These are phyloP conservation scores for Hippocampus kuda DNA, from an alignment of 2,797 vertebrate species.

Conservation along the genomic window DNA sequence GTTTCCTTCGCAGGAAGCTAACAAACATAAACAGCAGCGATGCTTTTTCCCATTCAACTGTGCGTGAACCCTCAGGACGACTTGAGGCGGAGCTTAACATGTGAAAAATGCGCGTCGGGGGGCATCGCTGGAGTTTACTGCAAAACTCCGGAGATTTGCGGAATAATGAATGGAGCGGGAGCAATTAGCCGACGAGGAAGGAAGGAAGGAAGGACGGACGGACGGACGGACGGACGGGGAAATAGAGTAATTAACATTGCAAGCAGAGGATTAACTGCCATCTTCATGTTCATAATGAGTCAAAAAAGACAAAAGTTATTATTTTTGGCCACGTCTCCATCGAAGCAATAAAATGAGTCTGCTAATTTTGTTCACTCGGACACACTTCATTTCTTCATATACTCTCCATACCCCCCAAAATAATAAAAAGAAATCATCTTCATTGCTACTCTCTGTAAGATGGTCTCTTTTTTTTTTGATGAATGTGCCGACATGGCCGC, in stretches of 20 bases:
- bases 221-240: neutral
- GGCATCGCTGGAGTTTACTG: too few species aligned
- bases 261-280: constrained; percentile 2
- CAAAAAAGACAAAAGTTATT: constrained; percentile 2
- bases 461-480: neutral
- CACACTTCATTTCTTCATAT: neutral
- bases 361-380: neutral
- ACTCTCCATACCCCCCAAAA: neutral
- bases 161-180: neutral
- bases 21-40: too few species aligned
- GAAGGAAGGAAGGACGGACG: neutral
- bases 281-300: neutral
- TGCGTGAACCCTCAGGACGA: too few species aligned
- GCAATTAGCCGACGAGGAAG: neutral
- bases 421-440: neutral
- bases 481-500: neutral
- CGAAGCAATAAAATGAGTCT: neutral
- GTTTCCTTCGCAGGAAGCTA: too few species aligned
- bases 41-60: too few species aligned
- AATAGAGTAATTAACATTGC: neutral
- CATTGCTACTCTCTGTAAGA: neutral
- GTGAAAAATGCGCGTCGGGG: too few species aligned
- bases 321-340: neutral
- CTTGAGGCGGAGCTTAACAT: too few species aligned
- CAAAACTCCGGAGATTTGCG: neutral